These are phyloP conservation scores for Morus bassanus DNA, from an alignment of 2,797 vertebrate species.

Conservation along the genomic window DNA sequence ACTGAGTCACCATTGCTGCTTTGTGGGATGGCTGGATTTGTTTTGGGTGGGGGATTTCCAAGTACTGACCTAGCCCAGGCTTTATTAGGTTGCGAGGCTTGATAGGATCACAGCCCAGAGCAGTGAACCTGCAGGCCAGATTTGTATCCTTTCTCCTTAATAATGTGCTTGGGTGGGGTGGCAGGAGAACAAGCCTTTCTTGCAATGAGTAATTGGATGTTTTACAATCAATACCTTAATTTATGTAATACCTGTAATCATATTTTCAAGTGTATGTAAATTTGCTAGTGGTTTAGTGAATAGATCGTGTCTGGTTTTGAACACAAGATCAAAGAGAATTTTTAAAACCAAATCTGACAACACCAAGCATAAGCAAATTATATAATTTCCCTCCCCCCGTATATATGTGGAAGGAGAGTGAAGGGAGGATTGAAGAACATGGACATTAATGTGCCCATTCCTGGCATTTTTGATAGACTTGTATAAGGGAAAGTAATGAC, in stretches of 20 bases:
- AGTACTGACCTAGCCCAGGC: not conserved
- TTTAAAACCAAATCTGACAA: not conserved
- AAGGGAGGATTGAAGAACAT: not conserved
- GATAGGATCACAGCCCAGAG: not conserved
- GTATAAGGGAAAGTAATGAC: not conserved
- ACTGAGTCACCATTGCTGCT: not conserved
- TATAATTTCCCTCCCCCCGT: not conserved
- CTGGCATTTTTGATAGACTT: not conserved
- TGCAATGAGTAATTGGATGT: not conserved
- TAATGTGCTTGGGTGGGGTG: not conserved
- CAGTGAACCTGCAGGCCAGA: not conserved
- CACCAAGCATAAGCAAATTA: not conserved
- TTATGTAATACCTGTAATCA: not conserved
- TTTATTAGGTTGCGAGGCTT: not conserved
- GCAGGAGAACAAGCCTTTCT: not conserved
- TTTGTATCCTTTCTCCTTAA: conserved; percentile 9
- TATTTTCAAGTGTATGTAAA: not conserved
- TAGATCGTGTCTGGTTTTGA: not conserved
- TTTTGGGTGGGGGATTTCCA: not conserved
- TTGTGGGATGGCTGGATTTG: not conserved
- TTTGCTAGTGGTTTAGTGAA: not conserved
- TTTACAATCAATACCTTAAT: conserved; percentile 39
- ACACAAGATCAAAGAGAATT: conserved; percentile 1
- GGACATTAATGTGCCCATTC: not conserved
- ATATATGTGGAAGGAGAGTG: not conserved